Evolutionary conservation across 2,888 invertebrate genomes (phyloP).

Genomic region (Calliopum simillimum): DNA sequence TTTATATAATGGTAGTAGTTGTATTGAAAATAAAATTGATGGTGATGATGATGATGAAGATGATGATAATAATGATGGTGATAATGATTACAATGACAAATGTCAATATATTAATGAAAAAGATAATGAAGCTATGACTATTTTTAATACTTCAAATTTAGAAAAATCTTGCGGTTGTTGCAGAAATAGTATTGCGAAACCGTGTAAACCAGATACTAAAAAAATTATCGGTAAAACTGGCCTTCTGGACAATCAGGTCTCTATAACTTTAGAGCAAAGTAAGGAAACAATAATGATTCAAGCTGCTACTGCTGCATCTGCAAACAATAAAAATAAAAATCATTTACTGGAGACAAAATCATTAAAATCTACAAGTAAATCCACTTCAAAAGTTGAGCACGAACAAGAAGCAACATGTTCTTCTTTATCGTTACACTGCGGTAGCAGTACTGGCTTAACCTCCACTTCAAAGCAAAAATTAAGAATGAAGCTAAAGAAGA

Average conservation of each 20-base stretch:
- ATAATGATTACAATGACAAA: conserved; percentile 39
- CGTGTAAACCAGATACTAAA: too few species aligned
- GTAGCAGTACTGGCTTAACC: conserved; percentile 39
- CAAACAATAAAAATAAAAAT: too few species aligned
- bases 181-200: not conserved
- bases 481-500: conserved; percentile 52
- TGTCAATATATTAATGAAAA: conserved; percentile 22
- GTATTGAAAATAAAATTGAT: conserved; percentile 46
- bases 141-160: not conserved
- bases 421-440: not conserved
- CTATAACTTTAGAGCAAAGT: not conserved
- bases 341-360: too few species aligned
- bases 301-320: too few species aligned
- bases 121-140: not conserved
- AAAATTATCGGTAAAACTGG: too few species aligned
- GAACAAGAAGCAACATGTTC: not conserved
- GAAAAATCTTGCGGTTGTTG: conserved; percentile 4
- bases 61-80: conserved; percentile 47
- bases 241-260: not conserved
- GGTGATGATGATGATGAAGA: conserved; percentile 47
- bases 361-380: too few species aligned
- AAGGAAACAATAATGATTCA: not conserved
- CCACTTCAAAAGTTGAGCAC: too few species aligned
- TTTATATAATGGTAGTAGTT: conserved; percentile 48
- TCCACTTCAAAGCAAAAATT: conserved; percentile 47